Conservation (phyloP, 2,888 invertebrate species). For the Oxytorus armatus region DNA sequence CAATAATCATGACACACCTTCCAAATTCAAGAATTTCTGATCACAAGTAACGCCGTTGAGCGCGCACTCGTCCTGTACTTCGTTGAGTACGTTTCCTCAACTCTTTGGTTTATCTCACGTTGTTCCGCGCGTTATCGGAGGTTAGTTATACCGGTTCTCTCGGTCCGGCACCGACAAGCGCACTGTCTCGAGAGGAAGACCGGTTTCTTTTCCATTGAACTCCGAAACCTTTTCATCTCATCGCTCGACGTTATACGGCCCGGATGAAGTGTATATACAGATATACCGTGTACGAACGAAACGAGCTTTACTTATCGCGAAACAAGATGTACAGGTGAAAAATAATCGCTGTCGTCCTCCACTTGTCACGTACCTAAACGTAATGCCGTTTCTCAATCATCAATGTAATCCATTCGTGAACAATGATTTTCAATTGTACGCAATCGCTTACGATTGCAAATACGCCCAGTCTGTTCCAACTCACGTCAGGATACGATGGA, state of each 20-base stretch:
- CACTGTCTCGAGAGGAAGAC: constrained; percentile 70
- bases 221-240: constrained; percentile 56
- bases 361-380: not conserved
- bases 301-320: constrained; percentile 37
- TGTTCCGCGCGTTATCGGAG: constrained; percentile 73
- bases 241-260: not conserved
- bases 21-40: constrained; percentile 11
- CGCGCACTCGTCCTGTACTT: constrained; percentile 24
- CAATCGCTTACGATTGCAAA: not conserved
- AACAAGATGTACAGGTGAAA: constrained; percentile 32
- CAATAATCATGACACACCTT: not conserved
- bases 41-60: constrained; percentile 32
- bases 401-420: not conserved
- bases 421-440: not conserved
- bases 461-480: not conserved
- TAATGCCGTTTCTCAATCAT: not conserved
- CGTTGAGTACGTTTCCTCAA: constrained; percentile 12
- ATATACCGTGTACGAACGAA: not conserved
- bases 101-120: constrained; percentile 41
- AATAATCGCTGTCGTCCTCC: constrained; percentile 1
- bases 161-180: constrained; percentile 52
- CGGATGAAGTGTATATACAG: constrained; percentile 4
- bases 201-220: constrained; percentile 77
- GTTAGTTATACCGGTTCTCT: constrained; percentile 80
- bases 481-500: not conserved